Conservation (phyloP, 2,113 vertebrate genomes). For the Apodemus sylvaticus region DNA sequence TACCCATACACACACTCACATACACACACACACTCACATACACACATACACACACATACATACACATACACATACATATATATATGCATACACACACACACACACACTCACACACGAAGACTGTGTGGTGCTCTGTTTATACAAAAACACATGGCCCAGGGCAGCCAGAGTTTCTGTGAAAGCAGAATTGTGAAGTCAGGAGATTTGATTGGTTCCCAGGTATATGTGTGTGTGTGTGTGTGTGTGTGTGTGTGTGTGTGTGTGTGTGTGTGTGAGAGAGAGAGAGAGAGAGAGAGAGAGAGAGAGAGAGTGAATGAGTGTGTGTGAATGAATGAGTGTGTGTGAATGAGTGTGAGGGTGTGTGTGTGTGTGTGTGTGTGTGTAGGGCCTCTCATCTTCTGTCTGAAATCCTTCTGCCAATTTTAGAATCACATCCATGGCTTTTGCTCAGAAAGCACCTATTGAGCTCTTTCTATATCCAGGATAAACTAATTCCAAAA, state of each 20-base stretch:
- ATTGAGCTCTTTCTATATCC: neutral
- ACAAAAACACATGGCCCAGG: neutral
- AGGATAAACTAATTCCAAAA: conserved; percentile 39
- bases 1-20: too few relatives aligned
- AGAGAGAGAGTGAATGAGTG: too few relatives aligned
- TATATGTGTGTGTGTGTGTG: too few relatives aligned
- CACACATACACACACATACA: too few relatives aligned
- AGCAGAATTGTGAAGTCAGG: neutral
- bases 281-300: too few relatives aligned
- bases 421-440: neutral
- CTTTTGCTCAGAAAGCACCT: conserved; percentile 1
- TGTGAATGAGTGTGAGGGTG: too few relatives aligned
- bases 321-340: too few relatives aligned
- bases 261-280: too few relatives aligned
- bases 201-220: neutral
- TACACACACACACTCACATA: too few relatives aligned
- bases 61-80: too few relatives aligned
- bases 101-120: neutral
- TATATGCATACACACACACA: too few relatives aligned
- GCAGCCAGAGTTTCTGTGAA: neutral
- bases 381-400: neutral
- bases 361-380: neutral
- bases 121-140: neutral
- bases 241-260: neutral
- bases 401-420: neutral